Percentiles rank a stretch among this genome's conserved stretches.
phyloP scores from a whole-genome alignment of 1,140 invertebrate species.

The Sminthurinus signatus region DNA sequence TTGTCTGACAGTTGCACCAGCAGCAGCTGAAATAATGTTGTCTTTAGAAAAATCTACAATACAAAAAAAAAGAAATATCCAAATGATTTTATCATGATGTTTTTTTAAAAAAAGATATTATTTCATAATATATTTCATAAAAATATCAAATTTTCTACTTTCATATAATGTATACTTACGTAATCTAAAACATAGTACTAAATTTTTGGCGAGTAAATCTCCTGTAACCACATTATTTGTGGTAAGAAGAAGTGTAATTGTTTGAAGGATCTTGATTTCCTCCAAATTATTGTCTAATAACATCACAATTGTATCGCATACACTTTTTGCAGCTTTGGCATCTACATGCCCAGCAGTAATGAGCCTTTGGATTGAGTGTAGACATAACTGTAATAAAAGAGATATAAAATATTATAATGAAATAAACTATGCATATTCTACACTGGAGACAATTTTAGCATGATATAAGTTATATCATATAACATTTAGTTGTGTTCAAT shows the following conservation, averaged over 20 bases:
- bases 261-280: conserved; percentile 94
- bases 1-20: conserved; percentile 92
- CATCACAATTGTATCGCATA: conserved; percentile 87
- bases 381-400: conserved; percentile 64
- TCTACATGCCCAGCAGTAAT: conserved; percentile 77
- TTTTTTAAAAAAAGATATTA: too few species aligned
- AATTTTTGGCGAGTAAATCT: conserved; percentile 85
- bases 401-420: too few species aligned
- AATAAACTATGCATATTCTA: neutral
- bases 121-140: too few species aligned
- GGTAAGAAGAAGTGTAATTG: conserved; percentile 85
- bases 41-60: conserved; percentile 93
- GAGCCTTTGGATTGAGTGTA: conserved; percentile 79
- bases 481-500: too few species aligned
- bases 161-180: conserved; percentile 58
- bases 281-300: conserved; percentile 87
- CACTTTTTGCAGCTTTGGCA: conserved; percentile 79
- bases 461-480: too few species aligned
- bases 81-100: too few species aligned
- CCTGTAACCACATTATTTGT: conserved; percentile 90
- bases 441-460: neutral
- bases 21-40: conserved; percentile 93
- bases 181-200: conserved; percentile 91
- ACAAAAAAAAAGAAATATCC: conserved; percentile 75
- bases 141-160: too few species aligned